These are phyloP conservation scores for Mallotus villosus DNA, from an alignment of 2,797 vertebrate species.

Conservation along the genomic window DNA sequence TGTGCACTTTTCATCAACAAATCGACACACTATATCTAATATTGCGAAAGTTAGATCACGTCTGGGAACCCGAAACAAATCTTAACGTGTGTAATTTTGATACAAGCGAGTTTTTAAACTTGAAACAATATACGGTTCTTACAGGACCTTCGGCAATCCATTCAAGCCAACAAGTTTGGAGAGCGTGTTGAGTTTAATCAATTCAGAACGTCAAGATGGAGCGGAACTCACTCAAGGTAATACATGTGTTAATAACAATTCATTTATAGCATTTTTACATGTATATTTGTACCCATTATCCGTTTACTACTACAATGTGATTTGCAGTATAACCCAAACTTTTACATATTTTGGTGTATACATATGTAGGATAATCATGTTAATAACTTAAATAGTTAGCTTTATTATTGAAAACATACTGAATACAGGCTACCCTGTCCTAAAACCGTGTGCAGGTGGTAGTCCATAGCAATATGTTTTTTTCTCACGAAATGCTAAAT, in stretches of 20 bases:
- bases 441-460: constrained; percentile 16
- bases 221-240: constrained; percentile 98
- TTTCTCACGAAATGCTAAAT: constrained; percentile 25
- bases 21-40: not conserved
- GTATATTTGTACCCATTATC: constrained; percentile 22
- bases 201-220: constrained; percentile 99
- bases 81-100: fast-evolving
- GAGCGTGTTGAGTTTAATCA: constrained; percentile 99
- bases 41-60: not conserved
- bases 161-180: constrained; percentile 99
- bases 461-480: constrained; percentile 31
- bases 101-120: constrained; percentile 41
- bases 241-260: constrained; percentile 57
- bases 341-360: constrained; percentile 47
- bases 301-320: constrained; percentile 1
- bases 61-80: not conserved
- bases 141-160: constrained; percentile 95
- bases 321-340: constrained; percentile 43
- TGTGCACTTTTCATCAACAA: not conserved
- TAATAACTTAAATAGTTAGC: constrained; percentile 49
- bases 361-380: constrained; percentile 57
- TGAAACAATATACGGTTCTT: constrained; percentile 63
- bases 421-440: constrained; percentile 43
- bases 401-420: constrained; percentile 44
- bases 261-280: constrained; percentile 46